Evolutionary conservation across 2,888 invertebrate genomes (phyloP), one percentile per base, ranked within the genome.

Genomic region (Drosophila dives): DNA sequence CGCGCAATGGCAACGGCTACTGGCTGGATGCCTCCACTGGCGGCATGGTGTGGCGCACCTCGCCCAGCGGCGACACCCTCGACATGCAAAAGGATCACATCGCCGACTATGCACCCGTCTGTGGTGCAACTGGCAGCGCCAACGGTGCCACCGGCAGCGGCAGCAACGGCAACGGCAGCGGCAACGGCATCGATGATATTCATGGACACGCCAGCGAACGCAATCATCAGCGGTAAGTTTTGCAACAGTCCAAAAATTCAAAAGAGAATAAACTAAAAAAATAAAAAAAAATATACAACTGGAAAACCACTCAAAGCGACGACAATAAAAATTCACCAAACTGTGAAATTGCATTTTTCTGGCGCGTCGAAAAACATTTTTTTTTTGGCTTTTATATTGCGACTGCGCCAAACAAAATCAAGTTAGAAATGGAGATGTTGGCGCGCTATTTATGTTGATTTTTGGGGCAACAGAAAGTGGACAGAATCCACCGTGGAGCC

Each of bases 61-160:
- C 92, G 63, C 91, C 92, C 63, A 89, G 79, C 69, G 91, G 92
- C 80, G 91, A 92, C 81, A 82, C 92, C 62, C 80, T 92, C 76
- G 92, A 93, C 80, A 90, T 93, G 89, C 93, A 93, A 82, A 93
- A 93, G 90, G 93, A 93, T 91, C 93, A 93, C 83, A 93, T 93
- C 62, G 92, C 92, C 67, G 93, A 93, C 91, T 93, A 93, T 90
- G 92, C 93, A 32, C 93, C 93, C 7, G 93, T 93, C 58, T 93
- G 93, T 79, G 90, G 91, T 71, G 87, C 92, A 65, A 80, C 73
- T 61, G 81, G 76, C 58, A 81, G 74, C 54, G 63, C 69, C 15
- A 86, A 82, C 63, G 66, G 80, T 58, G 59, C 64, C 63, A 66
- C 65, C 33, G 84, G 88, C 73, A 66, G 75, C 72, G 69, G 79